These are phyloP conservation scores for Dysdera silvatica DNA, from an alignment of 1,140 invertebrate genomes.

Conservation along the genomic window DNA sequence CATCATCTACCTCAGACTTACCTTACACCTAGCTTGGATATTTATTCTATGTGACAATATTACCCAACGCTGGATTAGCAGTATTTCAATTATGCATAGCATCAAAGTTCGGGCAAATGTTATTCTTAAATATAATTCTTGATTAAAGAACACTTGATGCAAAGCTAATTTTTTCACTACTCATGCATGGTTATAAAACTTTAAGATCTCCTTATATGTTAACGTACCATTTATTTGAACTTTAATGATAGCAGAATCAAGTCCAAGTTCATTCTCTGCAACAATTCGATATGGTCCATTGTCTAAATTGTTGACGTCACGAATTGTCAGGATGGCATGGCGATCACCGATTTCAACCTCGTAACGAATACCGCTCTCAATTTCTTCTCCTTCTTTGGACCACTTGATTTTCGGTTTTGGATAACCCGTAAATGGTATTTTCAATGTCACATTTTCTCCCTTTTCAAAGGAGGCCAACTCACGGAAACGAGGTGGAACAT, in stretches of 20 bases:
- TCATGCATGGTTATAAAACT: too few species aligned
- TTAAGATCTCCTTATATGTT: neutral
- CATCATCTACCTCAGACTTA: too few species aligned
- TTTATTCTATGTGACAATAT: too few species aligned
- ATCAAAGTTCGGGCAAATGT: too few species aligned
- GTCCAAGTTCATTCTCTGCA: conserved; percentile 92
- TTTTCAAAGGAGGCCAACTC: conserved; percentile 97
- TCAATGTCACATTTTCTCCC: conserved; percentile 90
- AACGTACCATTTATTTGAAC: conserved; percentile 63
- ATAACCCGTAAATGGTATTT: conserved; percentile 97
- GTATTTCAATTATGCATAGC: too few species aligned
- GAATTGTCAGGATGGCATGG: conserved; percentile 88
- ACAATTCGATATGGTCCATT: conserved; percentile 89
- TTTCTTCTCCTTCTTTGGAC: conserved; percentile 86
- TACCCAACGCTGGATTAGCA: too few species aligned
- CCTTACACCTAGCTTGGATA: too few species aligned
- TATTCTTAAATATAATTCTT: too few species aligned
- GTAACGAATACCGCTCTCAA: conserved; percentile 85
- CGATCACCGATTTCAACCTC: conserved; percentile 61
- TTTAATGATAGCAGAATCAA: conserved; percentile 88
- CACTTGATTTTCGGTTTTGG: conserved; percentile 90
- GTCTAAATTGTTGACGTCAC: conserved; percentile 84
- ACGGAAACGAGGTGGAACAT: conserved; percentile 92
- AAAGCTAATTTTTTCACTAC: too few species aligned
- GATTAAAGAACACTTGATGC: too few species aligned